phyloP scores from a whole-genome alignment of 2,888 invertebrate genomes.

The Tipula lateralis region DNA sequence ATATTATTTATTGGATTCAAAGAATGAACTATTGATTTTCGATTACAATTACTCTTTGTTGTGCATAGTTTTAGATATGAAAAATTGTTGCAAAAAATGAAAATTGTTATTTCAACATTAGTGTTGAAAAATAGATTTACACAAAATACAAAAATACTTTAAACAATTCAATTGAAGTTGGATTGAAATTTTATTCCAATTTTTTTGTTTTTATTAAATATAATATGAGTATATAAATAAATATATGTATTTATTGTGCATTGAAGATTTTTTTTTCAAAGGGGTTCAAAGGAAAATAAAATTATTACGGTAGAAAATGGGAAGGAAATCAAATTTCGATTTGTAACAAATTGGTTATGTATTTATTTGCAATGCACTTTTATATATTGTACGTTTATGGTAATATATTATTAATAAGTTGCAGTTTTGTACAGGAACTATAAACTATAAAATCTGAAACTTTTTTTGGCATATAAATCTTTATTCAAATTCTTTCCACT shows the following conservation, averaged over 20 bases:
- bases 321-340: constrained; percentile 24
- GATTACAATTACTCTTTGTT: constrained; percentile 1
- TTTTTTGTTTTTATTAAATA: not conserved
- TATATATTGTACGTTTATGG: not conserved
- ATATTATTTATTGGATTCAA: not conserved
- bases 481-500: too few species aligned
- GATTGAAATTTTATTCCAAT: not conserved
- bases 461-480: too few species aligned
- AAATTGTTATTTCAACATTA: constrained; percentile 12
- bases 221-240: not conserved
- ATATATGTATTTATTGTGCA: not conserved
- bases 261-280: too few species aligned
- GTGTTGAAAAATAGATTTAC: not conserved
- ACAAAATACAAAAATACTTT: not conserved
- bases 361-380: not conserved
- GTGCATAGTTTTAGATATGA: not conserved
- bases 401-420: not conserved
- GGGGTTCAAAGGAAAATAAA: not conserved
- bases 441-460: too few species aligned
- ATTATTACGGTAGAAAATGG: not conserved
- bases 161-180: not conserved
- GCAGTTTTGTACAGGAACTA: not conserved
- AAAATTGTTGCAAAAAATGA: not conserved
- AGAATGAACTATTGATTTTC: not conserved
- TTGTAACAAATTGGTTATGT: not conserved